These are phyloP conservation scores for Micronycteris hirsuta DNA, from an alignment of 2,113 vertebrate genomes.

Conservation along the genomic window DNA sequence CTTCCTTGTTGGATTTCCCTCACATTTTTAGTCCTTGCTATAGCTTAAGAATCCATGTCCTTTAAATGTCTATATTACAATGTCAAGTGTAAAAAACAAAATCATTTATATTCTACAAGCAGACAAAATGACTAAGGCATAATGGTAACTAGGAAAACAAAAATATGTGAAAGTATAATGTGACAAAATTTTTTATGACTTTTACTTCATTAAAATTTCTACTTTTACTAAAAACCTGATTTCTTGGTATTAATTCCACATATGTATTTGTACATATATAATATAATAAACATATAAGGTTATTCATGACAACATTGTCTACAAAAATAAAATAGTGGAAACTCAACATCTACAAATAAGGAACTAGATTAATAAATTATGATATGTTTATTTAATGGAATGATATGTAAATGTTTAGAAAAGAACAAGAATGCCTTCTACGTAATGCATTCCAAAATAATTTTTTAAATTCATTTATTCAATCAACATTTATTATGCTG, in stretches of 20 bases:
- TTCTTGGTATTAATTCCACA: not conserved
- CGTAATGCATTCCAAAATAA: not conserved
- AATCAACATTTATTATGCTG: too few species aligned
- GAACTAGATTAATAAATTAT: not conserved
- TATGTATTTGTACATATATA: not conserved
- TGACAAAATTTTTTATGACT: not conserved
- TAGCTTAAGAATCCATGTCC: not conserved
- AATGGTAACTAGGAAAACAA: not conserved
- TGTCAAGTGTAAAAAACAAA: not conserved
- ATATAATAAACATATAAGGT: not conserved
- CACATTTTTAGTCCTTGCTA: not conserved
- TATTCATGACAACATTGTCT: not conserved
- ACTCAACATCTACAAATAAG: not conserved
- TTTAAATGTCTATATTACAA: not conserved
- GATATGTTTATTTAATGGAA: not conserved
- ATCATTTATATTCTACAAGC: not conserved
- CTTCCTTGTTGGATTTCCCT: not conserved
- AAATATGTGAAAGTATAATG: not conserved
- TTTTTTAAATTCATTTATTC: too few species aligned
- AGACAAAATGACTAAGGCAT: not conserved
- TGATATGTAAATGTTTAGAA: not conserved
- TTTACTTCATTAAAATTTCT: not conserved
- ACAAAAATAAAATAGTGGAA: not conserved
- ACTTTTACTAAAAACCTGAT: not conserved
- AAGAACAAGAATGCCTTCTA: not conserved